Evolutionary conservation across 2,113 vertebrate species (phyloP).

Genomic region (Blennius ocellaris): DNA sequence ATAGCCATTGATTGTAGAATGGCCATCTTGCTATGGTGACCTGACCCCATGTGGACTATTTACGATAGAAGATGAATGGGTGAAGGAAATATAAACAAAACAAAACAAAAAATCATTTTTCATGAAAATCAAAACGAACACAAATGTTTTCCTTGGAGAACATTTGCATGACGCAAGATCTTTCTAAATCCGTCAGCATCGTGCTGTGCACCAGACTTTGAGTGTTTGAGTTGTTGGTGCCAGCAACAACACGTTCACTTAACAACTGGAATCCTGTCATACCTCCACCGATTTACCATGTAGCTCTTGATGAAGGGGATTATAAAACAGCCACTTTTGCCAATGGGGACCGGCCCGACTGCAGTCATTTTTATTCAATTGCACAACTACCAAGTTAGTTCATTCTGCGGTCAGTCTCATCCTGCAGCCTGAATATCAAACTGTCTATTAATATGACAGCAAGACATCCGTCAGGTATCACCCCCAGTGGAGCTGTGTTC

Average conservation of each 20-base stretch:
- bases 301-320: not conserved
- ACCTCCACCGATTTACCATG: not conserved
- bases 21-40: too few species aligned
- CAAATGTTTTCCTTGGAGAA: not conserved
- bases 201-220: too few species aligned
- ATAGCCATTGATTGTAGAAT: too few species aligned
- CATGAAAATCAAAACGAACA: slow-evolving; percentile 2
- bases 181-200: not conserved
- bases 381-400: not conserved
- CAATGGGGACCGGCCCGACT: not conserved
- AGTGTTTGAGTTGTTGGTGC: not conserved
- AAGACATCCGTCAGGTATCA: slow-evolving; percentile 17
- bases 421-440: slow-evolving; percentile 10
- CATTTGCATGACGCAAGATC: not conserved
- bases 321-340: slow-evolving; percentile 12
- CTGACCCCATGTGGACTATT: too few species aligned
- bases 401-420: not conserved
- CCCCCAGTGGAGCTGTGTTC: slow-evolving; percentile 32
- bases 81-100: too few species aligned
- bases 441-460: slow-evolving; percentile 21
- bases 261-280: not conserved
- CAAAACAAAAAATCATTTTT: not conserved
- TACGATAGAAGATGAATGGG: too few species aligned
- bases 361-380: not conserved
- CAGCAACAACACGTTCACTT: not conserved